Percentiles rank a stretch among this genome's conserved stretches.
phyloP scores from a whole-genome alignment of 2,797 vertebrate species.

The Ctenochaetus hawaiiensis region DNA sequence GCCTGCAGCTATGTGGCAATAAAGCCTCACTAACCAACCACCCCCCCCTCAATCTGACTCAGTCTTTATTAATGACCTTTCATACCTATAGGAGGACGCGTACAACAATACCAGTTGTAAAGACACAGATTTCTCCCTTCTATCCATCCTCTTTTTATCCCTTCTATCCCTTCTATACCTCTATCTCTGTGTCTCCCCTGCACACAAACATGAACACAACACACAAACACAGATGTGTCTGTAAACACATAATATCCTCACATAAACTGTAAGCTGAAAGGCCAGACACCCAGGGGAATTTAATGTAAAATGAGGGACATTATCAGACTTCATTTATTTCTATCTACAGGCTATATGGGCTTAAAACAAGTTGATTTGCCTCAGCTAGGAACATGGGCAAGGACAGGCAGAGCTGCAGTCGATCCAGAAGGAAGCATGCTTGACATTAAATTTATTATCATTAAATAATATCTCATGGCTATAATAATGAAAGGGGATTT shows the following conservation, averaged over 20 bases:
- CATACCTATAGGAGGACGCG: constrained; percentile 45
- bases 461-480: constrained; percentile 75
- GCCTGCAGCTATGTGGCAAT: constrained; percentile 69
- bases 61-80: constrained; percentile 74
- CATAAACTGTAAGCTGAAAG: constrained; percentile 63
- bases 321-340: constrained; percentile 77
- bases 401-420: constrained; percentile 45
- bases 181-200: not conserved
- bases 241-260: constrained; percentile 67
- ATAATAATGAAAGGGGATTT: constrained; percentile 65
- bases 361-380: constrained; percentile 70
- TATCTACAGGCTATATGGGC: constrained; percentile 67
- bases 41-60: constrained; percentile 34
- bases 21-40: constrained; percentile 42
- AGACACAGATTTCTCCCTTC: constrained; percentile 41
- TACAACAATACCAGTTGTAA: constrained; percentile 59
- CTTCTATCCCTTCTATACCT: constrained; percentile 13
- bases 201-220: not conserved
- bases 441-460: constrained; percentile 74
- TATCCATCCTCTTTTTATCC: constrained; percentile 12
- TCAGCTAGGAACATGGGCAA: constrained; percentile 59
- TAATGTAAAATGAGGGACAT: constrained; percentile 67
- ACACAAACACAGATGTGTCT: constrained; percentile 18
- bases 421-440: constrained; percentile 64
- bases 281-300: constrained; percentile 61